phyloP scores from a whole-genome alignment of 2,888 invertebrate species.

The Microctonus hyperodae region DNA sequence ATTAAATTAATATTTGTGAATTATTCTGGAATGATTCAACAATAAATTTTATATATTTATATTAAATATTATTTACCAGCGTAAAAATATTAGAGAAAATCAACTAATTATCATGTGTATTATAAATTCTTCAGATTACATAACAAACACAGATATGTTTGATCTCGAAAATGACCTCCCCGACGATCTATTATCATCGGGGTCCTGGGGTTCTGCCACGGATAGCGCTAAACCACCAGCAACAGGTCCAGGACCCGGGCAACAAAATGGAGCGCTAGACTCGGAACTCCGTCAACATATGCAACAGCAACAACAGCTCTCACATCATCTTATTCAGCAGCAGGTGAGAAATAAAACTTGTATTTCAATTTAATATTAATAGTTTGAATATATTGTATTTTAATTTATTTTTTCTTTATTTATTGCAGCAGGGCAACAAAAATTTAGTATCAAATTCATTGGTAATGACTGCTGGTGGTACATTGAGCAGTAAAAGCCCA shows the following conservation, averaged over 20 bases:
- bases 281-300: slow-evolving; percentile 66
- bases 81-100: background rate
- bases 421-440: slow-evolving; percentile 71
- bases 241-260: slow-evolving; percentile 83
- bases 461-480: slow-evolving; percentile 77
- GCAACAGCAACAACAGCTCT: slow-evolving; percentile 66
- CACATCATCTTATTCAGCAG: slow-evolving; percentile 57
- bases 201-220: slow-evolving; percentile 73
- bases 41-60: slow-evolving; percentile 27
- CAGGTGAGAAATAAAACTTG: slow-evolving; percentile 35
- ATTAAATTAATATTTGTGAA: slow-evolving; percentile 11
- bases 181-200: slow-evolving; percentile 83
- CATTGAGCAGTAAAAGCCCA: slow-evolving; percentile 82
- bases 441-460: slow-evolving; percentile 75
- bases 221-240: slow-evolving; percentile 81
- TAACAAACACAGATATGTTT: slow-evolving; percentile 85
- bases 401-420: background rate
- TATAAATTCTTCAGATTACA: slow-evolving; percentile 71
- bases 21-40: slow-evolving; percentile 31
- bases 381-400: background rate
- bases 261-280: slow-evolving; percentile 77
- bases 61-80: background rate
- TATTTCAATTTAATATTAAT: background rate
- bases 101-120: slow-evolving; percentile 33
- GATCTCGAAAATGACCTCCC: slow-evolving; percentile 92